Conservation (phyloP, 2,113 vertebrate genomes). For the Lepisosteus oculatus region DNA sequence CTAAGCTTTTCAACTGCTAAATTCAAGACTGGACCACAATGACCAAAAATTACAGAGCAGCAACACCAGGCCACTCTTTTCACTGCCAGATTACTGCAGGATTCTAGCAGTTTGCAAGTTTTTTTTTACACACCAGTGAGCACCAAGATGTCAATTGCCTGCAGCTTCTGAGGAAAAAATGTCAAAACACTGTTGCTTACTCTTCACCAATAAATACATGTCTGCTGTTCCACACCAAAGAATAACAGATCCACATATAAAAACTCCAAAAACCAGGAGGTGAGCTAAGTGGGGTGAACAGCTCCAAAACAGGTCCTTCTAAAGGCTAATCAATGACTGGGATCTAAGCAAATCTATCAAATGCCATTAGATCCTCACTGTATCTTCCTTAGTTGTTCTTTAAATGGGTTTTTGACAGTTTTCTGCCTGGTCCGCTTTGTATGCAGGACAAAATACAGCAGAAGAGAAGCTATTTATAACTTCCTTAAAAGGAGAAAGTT, state of each 20-base stretch:
- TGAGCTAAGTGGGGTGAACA: too few species aligned
- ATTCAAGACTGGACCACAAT: conserved; percentile 54
- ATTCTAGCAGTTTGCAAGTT: too few species aligned
- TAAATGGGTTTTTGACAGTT: neutral
- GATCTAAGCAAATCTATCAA: neutral
- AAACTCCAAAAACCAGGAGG: too few species aligned
- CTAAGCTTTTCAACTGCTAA: conserved; percentile 45
- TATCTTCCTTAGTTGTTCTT: neutral
- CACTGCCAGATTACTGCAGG: conserved; percentile 44
- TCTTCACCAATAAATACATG: too few species aligned
- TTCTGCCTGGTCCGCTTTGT: neutral
- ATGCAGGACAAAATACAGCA: neutral
- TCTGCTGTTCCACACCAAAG: too few species aligned
- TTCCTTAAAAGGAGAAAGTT: conserved; percentile 31
- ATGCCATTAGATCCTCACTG: neutral
- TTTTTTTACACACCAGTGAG: too few species aligned
- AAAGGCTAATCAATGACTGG: neutral
- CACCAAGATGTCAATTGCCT: too few species aligned
- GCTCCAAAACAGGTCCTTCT: too few species aligned
- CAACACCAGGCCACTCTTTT: conserved; percentile 47
- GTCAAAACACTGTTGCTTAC: too few species aligned
- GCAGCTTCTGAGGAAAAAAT: too few species aligned
- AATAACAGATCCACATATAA: too few species aligned
- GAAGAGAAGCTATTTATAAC: conserved; percentile 22
- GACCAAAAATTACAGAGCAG: conserved; percentile 50